Evolutionary conservation across 1,140 invertebrate species (phyloP), one percentile per base, ranked within the genome.

Genomic region (Drosophila orena): DNA sequence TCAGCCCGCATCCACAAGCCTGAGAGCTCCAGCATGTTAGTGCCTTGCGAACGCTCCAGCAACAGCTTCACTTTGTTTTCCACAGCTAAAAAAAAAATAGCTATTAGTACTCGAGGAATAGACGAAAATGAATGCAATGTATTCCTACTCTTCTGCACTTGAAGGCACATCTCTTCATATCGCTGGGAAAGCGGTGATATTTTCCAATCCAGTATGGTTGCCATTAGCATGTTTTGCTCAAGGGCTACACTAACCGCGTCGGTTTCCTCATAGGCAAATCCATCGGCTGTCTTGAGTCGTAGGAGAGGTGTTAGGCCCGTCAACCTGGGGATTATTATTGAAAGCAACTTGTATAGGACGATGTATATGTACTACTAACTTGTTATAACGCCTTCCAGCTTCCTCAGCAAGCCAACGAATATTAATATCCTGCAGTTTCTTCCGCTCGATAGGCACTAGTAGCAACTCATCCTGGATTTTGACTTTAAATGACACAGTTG

Each of bases 391-490:
- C 54, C 93, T 93, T 34, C 95, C 94, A 0, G 95, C 94, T 93
- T 96, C 95, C 43, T 95, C 94, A 40, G 95, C 94, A 60, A 96
- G 92, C 95, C 95, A 96, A 62, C 93, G 93, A 76, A 96, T 95
- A 65, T 94, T 95, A 61, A 94, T 92, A 42, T 92, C 94, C 57
- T 94, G 93, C 20, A 94, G 92, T 50, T 93, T 94, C 12, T 94
- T 93, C 37, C 94, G 83, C 27, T 94, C 93, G 12, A 96, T 85
- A 0, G 95, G 95, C 55, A 96, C 94, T 40, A 95, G 81, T 55
- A 95, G 93, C 2, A 95, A 79, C 85, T 94, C 95, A 40, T 95
- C 94, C 75, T 95, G 93, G 24, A 96, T 93, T 72, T 94, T 93
- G 0, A 96, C 94, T 89, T 95, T 95, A 3, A 96, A 94, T 0